Evolutionary conservation across 2,113 vertebrate species (phyloP).

Genomic region (Macrotis lagotis): DNA sequence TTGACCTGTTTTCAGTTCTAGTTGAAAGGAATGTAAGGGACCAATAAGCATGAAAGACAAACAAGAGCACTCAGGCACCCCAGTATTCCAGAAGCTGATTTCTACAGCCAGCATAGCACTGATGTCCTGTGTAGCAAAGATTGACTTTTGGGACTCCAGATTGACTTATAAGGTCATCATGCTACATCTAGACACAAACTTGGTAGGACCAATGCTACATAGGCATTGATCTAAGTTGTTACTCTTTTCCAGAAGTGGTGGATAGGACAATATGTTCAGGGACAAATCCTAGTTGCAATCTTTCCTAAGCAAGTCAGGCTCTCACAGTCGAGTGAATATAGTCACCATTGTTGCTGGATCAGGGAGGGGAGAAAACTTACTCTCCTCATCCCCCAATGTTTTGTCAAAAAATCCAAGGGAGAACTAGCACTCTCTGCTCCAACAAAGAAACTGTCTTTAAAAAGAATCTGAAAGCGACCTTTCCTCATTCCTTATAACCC

Average conservation of each 20-base stretch:
- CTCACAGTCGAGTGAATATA: no score
- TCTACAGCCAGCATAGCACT: neutral
- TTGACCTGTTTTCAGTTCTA: neutral
- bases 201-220: neutral
- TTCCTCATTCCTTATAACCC: neutral
- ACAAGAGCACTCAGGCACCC: neutral
- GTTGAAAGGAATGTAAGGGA: neutral
- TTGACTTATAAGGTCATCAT: neutral
- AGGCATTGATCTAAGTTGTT: neutral
- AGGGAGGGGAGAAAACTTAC: neutral
- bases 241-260: neutral
- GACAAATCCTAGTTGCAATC: neutral
- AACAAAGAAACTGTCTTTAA: neutral
- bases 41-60: neutral
- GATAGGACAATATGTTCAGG: neutral
- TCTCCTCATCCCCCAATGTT: neutral
- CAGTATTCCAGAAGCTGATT: neutral
- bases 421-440: neutral
- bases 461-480: neutral
- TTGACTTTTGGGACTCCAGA: neutral
- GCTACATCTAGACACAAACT: neutral
- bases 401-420: neutral
- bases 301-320: neutral
- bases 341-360: neutral
- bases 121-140: neutral